Evolutionary conservation across 2,888 invertebrate species (phyloP), one percentile per base, ranked within the genome.

Genomic region (Phalera bucephala): DNA sequence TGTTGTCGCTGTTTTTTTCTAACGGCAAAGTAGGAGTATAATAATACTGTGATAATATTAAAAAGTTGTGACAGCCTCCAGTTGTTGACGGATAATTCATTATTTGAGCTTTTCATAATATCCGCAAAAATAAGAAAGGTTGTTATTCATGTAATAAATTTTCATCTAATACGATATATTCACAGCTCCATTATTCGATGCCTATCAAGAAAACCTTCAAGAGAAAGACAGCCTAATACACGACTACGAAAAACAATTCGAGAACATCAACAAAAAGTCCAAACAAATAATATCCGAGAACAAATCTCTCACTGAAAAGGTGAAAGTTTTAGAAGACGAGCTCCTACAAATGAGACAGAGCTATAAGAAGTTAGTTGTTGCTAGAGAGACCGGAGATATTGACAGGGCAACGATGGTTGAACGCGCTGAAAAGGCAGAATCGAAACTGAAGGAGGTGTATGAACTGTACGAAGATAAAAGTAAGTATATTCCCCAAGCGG

Each of bases 141-240:
- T n/a, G n/a, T n/a, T n/a, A n/a, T n/a, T n/a, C n/a, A n/a, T n/a
- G n/a, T n/a, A n/a, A n/a, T n/a, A n/a, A n/a, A n/a, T n/a, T n/a
- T n/a, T n/a, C n/a, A n/a, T n/a, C n/a, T n/a, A n/a, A n/a, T n/a
- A n/a, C n/a, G n/a, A n/a, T n/a, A n/a, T n/a, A n/a, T n/a, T n/a
- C n/a, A n/a, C 88, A 76, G 91, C 91, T 0, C 96, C 96, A 0
- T 81, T 96, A 2, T 86, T 96, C 46, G 93, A 94, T 64, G 94
- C 95, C 0, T 96, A 95, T 61, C 94, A 95, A 72, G 95, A 95
- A 64, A 94, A 94, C 45, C 73, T 96, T 0, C 90, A 89, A 53
- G 96, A 96, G 57, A 96, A 96, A 66, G 94, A 94, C 38, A 91
- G 92, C 23, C 89, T 96, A 0, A 93, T 96, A 30, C 66, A 87